Evolutionary conservation across 2,888 invertebrate species (phyloP), one percentile per base, ranked within the genome.

Genomic region (Hyles lineata): DNA sequence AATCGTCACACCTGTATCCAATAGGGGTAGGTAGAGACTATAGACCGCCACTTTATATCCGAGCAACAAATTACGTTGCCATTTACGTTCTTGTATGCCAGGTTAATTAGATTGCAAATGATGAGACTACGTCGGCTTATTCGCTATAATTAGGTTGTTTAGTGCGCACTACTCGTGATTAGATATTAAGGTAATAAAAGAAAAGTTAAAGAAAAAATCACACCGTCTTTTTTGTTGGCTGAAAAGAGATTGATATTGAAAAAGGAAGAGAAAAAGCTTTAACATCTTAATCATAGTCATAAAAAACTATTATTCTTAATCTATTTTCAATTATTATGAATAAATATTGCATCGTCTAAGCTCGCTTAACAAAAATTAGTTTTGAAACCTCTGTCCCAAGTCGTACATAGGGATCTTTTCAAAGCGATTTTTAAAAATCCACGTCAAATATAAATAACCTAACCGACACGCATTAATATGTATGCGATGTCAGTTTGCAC

Each of bases 41-140:
- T n/a, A n/a, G n/a, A n/a, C n/a, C n/a, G n/a, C n/a, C n/a, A n/a
- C n/a, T n/a, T n/a, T n/a, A n/a, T n/a, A n/a, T n/a, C n/a, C n/a
- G n/a, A n/a, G n/a, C 35, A 11, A 43, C 11, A 43, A 43, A 43
- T 43, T 43, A 11, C 9, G 9, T 43, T 11, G 43, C 43, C 15
- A 43, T 43, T 43, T 43, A 43, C 43, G 43, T 67, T 21, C 21
- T 43, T 35, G 21, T 23, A 6, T 55, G 17, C 11, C 21, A 15
- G 21, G 23, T 67, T 67, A 67, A 67, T 67, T 43, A 50, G 43
- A 67, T 67, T 67, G 63, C 15, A 63, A 67, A 43, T 63, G 35
- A 67, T 67, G 43, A 67, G 63, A 67, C 43, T 21, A 11, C 63
- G 35, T 23, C 23, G 43, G 63, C 9, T 67, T 67, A 35, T 67